These are phyloP conservation scores for Dendropsophus ebraccatus DNA, from an alignment of 2,113 vertebrate genomes.

Conservation along the genomic window DNA sequence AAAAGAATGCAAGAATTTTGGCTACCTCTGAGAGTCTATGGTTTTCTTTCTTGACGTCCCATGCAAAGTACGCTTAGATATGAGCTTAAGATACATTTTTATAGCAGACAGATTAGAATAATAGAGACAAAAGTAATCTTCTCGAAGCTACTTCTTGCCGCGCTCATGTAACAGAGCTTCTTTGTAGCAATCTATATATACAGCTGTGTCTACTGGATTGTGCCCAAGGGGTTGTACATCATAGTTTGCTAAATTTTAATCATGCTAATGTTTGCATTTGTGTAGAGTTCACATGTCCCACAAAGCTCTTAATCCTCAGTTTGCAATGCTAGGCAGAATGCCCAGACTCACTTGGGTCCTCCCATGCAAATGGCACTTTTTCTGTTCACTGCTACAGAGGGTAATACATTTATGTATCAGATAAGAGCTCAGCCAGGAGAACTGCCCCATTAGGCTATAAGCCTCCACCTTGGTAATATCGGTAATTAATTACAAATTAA, in stretches of 20 bases:
- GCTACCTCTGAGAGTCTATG: background rate
- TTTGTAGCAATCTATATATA: constrained; percentile 66
- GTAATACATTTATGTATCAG: constrained; percentile 68
- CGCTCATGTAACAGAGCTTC: constrained; percentile 64
- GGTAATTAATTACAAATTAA: constrained; percentile 44
- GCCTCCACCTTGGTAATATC: constrained; percentile 41
- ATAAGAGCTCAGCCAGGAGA: constrained; percentile 62
- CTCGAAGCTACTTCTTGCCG: constrained; percentile 52
- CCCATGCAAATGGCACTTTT: constrained; percentile 63
- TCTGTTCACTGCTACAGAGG: constrained; percentile 61
- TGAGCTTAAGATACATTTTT: constrained; percentile 42
- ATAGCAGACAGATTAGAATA: constrained; percentile 43
- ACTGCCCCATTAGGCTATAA: constrained; percentile 49
- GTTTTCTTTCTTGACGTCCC: constrained; percentile 19
- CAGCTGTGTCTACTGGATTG: constrained; percentile 64
- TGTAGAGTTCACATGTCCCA: constrained; percentile 69
- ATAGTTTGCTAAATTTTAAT: constrained; percentile 73
- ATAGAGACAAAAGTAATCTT: constrained; percentile 41
- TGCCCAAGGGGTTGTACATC: constrained; percentile 65
- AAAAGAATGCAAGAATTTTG: constrained; percentile 4
- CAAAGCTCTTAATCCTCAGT: constrained; percentile 70
- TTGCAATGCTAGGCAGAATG: constrained; percentile 69
- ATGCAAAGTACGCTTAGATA: constrained; percentile 50
- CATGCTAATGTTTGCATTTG: constrained; percentile 72
- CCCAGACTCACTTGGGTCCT: constrained; percentile 65